Evolutionary conservation across 2,888 invertebrate species (phyloP).

Genomic region (Mechanitis messenoides): DNA sequence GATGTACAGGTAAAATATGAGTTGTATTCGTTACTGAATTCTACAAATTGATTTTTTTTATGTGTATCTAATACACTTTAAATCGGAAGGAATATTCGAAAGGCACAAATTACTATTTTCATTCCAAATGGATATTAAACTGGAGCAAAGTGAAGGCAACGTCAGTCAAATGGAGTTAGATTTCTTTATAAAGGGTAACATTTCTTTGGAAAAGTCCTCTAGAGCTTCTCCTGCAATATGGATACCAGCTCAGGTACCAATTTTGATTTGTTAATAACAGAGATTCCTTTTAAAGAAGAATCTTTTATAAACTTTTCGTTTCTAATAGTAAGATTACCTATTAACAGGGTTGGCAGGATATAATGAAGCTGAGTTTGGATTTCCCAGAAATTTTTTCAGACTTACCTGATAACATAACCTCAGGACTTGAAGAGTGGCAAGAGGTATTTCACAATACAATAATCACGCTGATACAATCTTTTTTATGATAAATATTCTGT

Average conservation of each 20-base stretch:
- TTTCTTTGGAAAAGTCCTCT: conserved; percentile 84
- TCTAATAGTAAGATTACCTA: background rate
- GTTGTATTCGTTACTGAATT: no score
- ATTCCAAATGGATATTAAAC: conserved; percentile 91
- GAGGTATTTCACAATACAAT: conserved; percentile 60
- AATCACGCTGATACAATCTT: no score
- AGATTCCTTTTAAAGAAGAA: background rate
- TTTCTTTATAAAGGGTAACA: conserved; percentile 93
- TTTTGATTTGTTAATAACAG: background rate
- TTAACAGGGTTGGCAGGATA: conserved; percentile 87
- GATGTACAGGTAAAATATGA: conserved; percentile 81
- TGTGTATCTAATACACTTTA: background rate
- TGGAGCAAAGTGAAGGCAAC: conserved; percentile 82
- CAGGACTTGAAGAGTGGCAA: conserved; percentile 78
- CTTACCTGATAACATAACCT: conserved; percentile 79
- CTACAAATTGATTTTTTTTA: no score
- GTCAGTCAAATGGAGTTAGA: conserved; percentile 85
- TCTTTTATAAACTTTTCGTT: background rate
- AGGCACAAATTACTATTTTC: conserved; percentile 93
- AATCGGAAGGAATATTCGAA: conserved; percentile 86
- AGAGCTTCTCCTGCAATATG: conserved; percentile 82
- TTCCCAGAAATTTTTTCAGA: conserved; percentile 80
- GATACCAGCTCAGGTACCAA: conserved; percentile 77
- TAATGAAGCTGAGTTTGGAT: conserved; percentile 82
- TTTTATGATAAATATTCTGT: background rate